Evolutionary conservation across 2,797 vertebrate genomes (phyloP).

Genomic region (Dromococcyx pavoninus): DNA sequence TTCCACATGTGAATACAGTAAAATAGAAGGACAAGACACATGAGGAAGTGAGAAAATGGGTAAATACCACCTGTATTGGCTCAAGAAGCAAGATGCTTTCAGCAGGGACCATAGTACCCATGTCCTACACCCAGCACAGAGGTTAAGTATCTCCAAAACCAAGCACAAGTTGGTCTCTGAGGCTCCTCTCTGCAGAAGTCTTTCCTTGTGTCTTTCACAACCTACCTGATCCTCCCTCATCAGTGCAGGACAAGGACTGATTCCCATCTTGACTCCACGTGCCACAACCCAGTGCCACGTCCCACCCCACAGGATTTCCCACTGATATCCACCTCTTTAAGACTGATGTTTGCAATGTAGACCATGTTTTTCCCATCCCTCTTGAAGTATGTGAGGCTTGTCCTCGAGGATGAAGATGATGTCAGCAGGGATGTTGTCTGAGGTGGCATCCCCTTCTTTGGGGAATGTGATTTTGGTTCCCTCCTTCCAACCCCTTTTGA

Average conservation of each 20-base stretch:
- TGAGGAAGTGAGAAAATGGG: not conserved
- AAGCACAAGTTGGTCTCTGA: not conserved
- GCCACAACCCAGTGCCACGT: not conserved
- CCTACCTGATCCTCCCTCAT: not conserved
- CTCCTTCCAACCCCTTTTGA: conserved; percentile 98
- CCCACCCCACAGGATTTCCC: not conserved
- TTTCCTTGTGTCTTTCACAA: fast-evolving
- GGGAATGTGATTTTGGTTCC: conserved; percentile 99
- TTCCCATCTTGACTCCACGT: fast-evolving
- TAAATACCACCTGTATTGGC: not conserved
- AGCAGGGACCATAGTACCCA: fast-evolving
- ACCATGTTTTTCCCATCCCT: conserved; percentile 94
- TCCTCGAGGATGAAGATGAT: conserved; percentile 96
- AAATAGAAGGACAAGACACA: not conserved
- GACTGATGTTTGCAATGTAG: conserved; percentile 91
- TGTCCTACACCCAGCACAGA: fast-evolving
- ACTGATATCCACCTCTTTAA: conserved; percentile 88
- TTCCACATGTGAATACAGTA: not conserved
- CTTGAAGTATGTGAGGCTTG: conserved; percentile 94
- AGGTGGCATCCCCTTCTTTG: conserved; percentile 94
- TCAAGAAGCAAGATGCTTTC: not conserved
- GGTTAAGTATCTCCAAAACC: not conserved
- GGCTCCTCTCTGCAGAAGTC: not conserved
- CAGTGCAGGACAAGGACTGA: not conserved
- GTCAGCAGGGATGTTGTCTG: conserved; percentile 96